Conservation (phyloP, 2,113 vertebrate species). For the Forbesichthys papilliferus region DNA sequence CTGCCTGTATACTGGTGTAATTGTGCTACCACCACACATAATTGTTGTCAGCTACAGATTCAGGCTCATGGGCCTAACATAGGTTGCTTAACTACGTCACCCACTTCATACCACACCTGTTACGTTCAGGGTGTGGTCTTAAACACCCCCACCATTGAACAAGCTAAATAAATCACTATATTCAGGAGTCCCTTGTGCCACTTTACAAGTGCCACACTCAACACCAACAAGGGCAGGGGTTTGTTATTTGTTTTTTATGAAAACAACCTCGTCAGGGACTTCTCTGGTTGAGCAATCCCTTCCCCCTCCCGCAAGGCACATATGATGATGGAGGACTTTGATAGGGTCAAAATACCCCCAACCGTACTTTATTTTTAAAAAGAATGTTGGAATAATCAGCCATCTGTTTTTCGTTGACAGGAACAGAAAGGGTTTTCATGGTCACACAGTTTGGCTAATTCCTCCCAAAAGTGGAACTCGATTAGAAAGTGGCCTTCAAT, state of each 20-base stretch:
- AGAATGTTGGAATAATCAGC: conserved; percentile 5
- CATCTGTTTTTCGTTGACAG: conserved; percentile 18
- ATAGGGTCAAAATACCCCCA: conserved; percentile 38
- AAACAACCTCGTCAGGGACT: conserved; percentile 38
- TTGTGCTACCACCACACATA: not conserved
- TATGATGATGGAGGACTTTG: conserved; percentile 6
- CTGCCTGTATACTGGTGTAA: too few relatives aligned
- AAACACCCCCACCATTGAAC: conserved; percentile 14
- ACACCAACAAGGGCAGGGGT: conserved; percentile 41
- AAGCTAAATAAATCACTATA: conserved; percentile 44
- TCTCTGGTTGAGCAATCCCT: conserved; percentile 1
- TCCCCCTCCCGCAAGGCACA: conserved; percentile 1
- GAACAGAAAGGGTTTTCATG: not conserved
- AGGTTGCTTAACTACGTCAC: conserved; percentile 3
- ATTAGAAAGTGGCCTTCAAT: conserved; percentile 5
- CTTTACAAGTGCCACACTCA: conserved; percentile 42
- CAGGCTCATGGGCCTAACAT: not conserved
- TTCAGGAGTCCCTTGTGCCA: conserved; percentile 54
- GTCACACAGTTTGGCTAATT: conserved; percentile 26
- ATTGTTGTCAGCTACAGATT: not conserved
- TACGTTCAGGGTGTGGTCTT: conserved; percentile 23
- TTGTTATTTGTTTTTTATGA: conserved; percentile 62
- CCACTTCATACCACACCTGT: conserved; percentile 56
- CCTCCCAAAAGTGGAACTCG: conserved; percentile 7
- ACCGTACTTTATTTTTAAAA: conserved; percentile 28